Base-by-base conservation (phyloP, 2,888 invertebrate genomes). In the Thecophora atra region DNA sequence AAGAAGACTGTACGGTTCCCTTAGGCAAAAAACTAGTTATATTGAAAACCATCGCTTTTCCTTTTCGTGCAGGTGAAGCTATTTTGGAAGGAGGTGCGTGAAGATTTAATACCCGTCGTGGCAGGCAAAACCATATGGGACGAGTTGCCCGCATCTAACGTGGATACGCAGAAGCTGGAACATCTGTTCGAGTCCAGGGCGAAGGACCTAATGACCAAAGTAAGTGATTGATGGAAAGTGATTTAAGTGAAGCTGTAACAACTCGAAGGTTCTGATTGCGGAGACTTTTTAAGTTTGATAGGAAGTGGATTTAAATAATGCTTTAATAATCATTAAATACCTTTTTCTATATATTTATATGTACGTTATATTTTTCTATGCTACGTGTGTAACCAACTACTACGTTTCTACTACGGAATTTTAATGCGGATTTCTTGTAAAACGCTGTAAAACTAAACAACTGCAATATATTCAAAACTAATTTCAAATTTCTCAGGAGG, bases 131-230 rank as follows among this genome's bases (percentile, higher is more conserved):
- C 92, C 80, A 94, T 98, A 82, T 98, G 98, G 98, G 96, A 97
- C 84, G 95, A 96, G 82, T 86, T 98, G 67, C 91, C 91, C 52
- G 91, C 93, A 37, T 92, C 98, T 7, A 89, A 90, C 70, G 90
- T 99, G 30, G 99, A 99, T 85, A 95, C 94, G 8, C 93, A 95
- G 80, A 96, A 96, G 87, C 87, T 99, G 80, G 98, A 99, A 84
- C 96, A 98, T 87, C 89, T 99, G 74, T 99, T 99, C 87, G 99
- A 99, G 87, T 96, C 96, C 44, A 91, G 97, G 81, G 95, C 96
- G 77, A 98, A 97, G 88, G 99, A 99, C 88, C 89, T 97, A 80
- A 91, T 96, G 81, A 93, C 94, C 77, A 98, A 98, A 95, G 96
- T 96, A 88, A 87, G 89, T 78, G 24, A 37, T 37, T 37, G 6